Base-by-base conservation (phyloP, 2,113 vertebrate species). In the Pungitius pungitius region DNA sequence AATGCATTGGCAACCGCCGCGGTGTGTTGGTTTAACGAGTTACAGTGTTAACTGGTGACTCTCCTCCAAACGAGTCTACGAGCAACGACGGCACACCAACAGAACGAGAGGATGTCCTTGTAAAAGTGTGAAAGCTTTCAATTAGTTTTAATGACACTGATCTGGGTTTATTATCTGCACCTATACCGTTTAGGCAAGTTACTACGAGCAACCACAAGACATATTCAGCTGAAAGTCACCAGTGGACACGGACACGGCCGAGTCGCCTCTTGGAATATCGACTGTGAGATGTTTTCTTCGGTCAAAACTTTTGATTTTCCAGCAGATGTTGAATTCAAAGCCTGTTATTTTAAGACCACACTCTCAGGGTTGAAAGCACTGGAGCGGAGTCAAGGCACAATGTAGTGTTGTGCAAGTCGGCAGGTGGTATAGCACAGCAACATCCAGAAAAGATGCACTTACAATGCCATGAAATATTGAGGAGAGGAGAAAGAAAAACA, bases 391-490 rank as follows among this genome's bases (percentile, higher is more conserved):
- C 72, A 64, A 87, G 80, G 82, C 70, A 71, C 82, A 81, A 91
- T 86, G 89, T 88, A 51, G 85, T 89, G 87, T 89, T 88, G 83
- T 88, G 86, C 91, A 85, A 89, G 86, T 81, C 83, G 42, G 82
- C 83, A 71, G 87, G 87, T 76, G 78, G 86, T 70, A 58, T 77
- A 80, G 80, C 73, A 85, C 9, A 47, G 70, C 76, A 81, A 76
- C 13, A 76, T 86, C 69, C 56, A 86, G 85, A 92, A 91, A 90
- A 91, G 89, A 88, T 85, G 83, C 87, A 87, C 82, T 88, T 88
- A 74, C 81, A 84, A 78, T 80, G 79, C 79, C 83, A 90, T 92
- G 88, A 92, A 92, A 92, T 90, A 90, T 90, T 91, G 87, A 92
- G 77, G 71, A 77, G 85, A 82, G 71, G 60, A 77, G 80, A 35